Conservation (phyloP, 2,113 vertebrate species). For the Thalassarche chlororhynchos region DNA sequence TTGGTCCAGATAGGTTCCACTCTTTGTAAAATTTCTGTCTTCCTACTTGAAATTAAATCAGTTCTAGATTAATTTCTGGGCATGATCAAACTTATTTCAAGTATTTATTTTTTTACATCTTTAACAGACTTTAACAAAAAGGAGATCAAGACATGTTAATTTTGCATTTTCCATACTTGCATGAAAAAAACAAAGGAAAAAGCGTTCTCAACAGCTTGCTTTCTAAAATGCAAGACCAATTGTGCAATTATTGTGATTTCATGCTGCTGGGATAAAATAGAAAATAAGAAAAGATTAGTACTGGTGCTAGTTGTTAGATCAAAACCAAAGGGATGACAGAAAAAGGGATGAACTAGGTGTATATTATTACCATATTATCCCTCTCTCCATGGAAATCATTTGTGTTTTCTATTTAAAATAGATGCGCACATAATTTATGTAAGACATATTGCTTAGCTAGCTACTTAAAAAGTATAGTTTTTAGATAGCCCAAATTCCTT, state of each 20-base stretch:
- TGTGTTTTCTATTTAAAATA: neutral
- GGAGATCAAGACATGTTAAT: neutral
- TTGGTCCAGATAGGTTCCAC: neutral
- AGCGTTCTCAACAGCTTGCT: neutral
- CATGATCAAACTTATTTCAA: neutral
- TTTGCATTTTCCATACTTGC: neutral
- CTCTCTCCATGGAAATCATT: neutral
- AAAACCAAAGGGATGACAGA: neutral
- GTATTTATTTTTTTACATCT: neutral
- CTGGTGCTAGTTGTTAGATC: neutral
- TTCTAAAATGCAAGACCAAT: neutral
- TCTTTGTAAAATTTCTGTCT: neutral
- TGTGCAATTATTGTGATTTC: neutral
- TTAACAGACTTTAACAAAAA: neutral
- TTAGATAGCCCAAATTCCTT: neutral
- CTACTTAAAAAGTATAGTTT: neutral
- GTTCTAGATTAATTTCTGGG: neutral
- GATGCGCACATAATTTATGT: neutral
- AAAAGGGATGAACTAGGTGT: neutral
- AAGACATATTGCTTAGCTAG: neutral
- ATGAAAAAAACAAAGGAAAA: neutral
- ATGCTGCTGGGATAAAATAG: neutral
- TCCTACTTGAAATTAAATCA: neutral
- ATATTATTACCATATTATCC: neutral
- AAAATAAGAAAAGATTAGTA: neutral